These are phyloP conservation scores for Phrynosoma platyrhinos DNA, from an alignment of 2,113 vertebrate species.

Conservation along the genomic window DNA sequence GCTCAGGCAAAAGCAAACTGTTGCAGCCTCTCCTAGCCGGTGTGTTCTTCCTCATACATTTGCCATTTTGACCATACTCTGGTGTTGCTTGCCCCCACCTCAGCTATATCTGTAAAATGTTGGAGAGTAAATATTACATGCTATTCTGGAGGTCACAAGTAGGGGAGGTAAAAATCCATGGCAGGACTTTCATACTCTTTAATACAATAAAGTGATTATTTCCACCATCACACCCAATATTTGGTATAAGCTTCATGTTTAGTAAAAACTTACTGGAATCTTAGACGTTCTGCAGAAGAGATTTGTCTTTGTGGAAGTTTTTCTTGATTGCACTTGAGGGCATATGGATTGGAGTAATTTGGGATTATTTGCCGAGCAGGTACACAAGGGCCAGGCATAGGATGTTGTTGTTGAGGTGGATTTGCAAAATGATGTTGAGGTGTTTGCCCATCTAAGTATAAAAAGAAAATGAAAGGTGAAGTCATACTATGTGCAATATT, in stretches of 20 bases:
- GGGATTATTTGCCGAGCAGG: slow-evolving; percentile 61
- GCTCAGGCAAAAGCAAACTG: no score
- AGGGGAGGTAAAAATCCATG: no score
- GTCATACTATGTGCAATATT: background rate
- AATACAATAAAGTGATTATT: background rate
- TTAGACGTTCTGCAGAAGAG: slow-evolving; percentile 59
- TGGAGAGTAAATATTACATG: no score
- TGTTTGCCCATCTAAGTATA: slow-evolving; percentile 64
- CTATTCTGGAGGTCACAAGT: no score
- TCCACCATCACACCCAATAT: background rate
- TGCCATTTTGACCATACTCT: no score
- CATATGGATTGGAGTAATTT: slow-evolving; percentile 61
- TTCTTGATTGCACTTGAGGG: slow-evolving; percentile 49
- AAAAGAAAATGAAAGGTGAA: slow-evolving; percentile 58
- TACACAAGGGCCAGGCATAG: slow-evolving; percentile 55
- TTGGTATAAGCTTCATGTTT: background rate
- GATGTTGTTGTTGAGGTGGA: slow-evolving; percentile 48
- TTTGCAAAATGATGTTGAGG: slow-evolving; percentile 54
- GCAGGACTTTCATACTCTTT: background rate
- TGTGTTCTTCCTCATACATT: no score
- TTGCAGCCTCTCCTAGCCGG: no score
- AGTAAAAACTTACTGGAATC: slow-evolving; percentile 61
- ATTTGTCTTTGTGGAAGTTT: slow-evolving; percentile 27
- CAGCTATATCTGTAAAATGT: no score
- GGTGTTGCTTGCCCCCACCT: no score